Conservation (phyloP, 2,888 invertebrate genomes). For the Candidula unifasciata region DNA sequence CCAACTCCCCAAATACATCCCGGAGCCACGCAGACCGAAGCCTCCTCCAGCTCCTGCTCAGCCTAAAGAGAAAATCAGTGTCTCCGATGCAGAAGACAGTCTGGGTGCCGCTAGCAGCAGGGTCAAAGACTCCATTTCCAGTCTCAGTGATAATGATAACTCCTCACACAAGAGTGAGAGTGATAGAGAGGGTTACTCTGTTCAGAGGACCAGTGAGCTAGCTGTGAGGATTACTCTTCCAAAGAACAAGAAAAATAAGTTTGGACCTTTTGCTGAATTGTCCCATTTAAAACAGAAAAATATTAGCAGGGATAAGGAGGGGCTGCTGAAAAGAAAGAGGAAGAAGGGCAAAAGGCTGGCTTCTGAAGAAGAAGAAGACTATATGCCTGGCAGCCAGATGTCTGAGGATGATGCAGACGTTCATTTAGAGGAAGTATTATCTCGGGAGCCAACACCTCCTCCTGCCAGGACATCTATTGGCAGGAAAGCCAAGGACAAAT, state of each 20-base stretch:
- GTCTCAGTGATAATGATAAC: conserved; percentile 60
- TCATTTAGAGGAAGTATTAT: background rate
- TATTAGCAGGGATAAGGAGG: conserved; percentile 12
- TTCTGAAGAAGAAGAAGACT: conserved; percentile 48
- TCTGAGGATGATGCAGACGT: conserved; percentile 16
- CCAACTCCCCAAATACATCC: conserved; percentile 74
- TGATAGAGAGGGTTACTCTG: conserved; percentile 53
- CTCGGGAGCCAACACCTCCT: conserved; percentile 49
- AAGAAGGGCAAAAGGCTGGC: conserved; percentile 19
- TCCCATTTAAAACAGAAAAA: conserved; percentile 39
- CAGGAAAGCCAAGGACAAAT: conserved; percentile 66
- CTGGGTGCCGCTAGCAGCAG: conserved; percentile 55
- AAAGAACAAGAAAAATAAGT: conserved; percentile 51
- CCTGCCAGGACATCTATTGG: conserved; percentile 64
- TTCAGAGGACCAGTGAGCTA: conserved; percentile 56
- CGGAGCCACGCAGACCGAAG: conserved; percentile 68
- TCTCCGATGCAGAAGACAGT: conserved; percentile 67
- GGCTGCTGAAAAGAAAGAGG: conserved; percentile 12
- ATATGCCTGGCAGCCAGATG: conserved; percentile 10
- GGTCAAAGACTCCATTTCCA: conserved; percentile 62
- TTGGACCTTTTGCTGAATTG: conserved; percentile 44
- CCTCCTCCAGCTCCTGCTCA: conserved; percentile 53
- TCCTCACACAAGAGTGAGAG: conserved; percentile 53
- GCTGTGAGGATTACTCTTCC: conserved; percentile 54
- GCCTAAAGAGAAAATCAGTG: conserved; percentile 37